A percentile compares a stretch with the other conserved stretches of the same genome.
Evolutionary conservation across 2,888 invertebrate genomes (phyloP).

Genomic region (Ceratothoa steindachneri): DNA sequence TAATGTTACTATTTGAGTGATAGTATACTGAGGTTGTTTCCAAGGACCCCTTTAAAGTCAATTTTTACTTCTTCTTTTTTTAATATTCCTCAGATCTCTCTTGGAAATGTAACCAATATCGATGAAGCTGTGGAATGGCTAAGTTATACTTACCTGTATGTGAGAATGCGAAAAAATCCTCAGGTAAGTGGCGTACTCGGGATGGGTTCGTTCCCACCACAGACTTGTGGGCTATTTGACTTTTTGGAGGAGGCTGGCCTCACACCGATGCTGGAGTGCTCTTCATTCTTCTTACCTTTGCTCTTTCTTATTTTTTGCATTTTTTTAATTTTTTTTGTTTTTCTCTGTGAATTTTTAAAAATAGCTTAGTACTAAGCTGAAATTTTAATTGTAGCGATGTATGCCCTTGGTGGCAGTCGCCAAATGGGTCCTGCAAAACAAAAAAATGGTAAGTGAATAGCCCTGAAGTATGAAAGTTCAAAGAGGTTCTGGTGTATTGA

Average conservation of each 20-base stretch:
- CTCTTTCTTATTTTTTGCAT: too few species aligned
- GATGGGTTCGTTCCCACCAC: neutral
- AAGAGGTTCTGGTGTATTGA: too few species aligned
- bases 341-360: too few species aligned
- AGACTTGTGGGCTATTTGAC: too few species aligned
- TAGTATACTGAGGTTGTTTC: constrained; percentile 1
- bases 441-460: too few species aligned
- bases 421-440: too few species aligned
- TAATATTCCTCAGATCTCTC: constrained; percentile 63
- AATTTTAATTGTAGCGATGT: too few species aligned
- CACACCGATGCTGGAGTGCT: neutral
- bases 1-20: too few species aligned
- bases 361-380: too few species aligned
- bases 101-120: constrained; percentile 93
- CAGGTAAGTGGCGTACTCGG: constrained; percentile 56
- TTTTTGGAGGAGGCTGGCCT: neutral
- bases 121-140: constrained; percentile 97
- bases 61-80: constrained; percentile 5
- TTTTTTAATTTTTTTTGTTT: neutral
- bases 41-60: neutral
- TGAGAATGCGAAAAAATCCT: constrained; percentile 89
- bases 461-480: too few species aligned
- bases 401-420: too few species aligned
- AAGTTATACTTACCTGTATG: constrained; percentile 92
- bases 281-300: neutral